A percentile compares a stretch with the other conserved stretches of the same genome.
Evolutionary conservation across 2,113 vertebrate species (phyloP).

Genomic region (Alligator sinensis): DNA sequence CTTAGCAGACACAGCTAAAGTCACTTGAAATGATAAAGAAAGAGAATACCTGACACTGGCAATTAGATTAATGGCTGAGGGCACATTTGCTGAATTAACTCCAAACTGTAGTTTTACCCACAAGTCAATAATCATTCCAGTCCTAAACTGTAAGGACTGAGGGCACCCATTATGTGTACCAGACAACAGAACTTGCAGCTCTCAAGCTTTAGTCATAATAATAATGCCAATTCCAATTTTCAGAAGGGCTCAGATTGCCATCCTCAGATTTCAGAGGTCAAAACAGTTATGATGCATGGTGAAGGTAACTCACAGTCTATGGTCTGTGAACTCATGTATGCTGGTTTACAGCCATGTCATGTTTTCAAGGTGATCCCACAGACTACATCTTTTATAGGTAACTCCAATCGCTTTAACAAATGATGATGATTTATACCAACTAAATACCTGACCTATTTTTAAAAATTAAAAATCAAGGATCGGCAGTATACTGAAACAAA

Average conservation of each 20-base stretch:
- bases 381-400: neutral
- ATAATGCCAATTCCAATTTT: no score
- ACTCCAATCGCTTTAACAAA: neutral
- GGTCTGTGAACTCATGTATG: neutral
- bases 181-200: neutral
- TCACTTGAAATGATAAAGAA: neutral
- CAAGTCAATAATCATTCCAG: neutral
- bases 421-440: neutral
- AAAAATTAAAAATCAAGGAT: neutral
- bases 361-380: neutral
- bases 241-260: no score
- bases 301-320: no score
- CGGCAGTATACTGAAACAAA: neutral
- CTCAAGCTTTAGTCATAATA: no score
- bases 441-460: neutral
- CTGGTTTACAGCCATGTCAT: neutral
- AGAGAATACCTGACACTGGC: neutral
- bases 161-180: neutral
- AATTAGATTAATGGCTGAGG: conserved; percentile 2
- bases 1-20: neutral
- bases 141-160: neutral
- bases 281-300: no score
- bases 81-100: neutral
- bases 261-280: no score
- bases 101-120: neutral